Evolutionary conservation across 1,140 invertebrate species (phyloP), one percentile per base, ranked within the genome.

Genomic region (Adelges cooleyi): DNA sequence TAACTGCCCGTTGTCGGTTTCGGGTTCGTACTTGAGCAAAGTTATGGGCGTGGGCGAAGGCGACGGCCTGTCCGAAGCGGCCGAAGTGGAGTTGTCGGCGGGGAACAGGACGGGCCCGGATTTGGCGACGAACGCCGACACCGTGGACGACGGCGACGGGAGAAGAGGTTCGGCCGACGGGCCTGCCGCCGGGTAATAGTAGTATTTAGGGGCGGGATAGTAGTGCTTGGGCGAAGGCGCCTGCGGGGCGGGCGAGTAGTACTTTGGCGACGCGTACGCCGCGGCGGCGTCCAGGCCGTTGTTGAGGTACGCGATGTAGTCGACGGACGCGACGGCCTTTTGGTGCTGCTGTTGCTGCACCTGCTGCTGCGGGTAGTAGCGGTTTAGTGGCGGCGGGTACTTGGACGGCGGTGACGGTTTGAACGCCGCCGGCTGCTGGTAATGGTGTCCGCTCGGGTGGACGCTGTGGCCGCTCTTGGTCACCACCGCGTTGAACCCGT

Each of bases 221-320:
- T 33, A 33, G 5, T 33, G 29, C n/a, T 38, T 10, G 0, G 33
- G 52, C 2, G 5, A 6, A 11, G 29, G 20, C 13, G 29, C 29
- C 5, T 5, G 29, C 11, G 29, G 29, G 29, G 18, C 15, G 18
- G 18, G 15, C 1, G 52, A 3, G 50, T 53, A 54, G 6, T 54
- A 54, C 15, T 54, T 38, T 1, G 52, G 53, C n/a, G 38, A 15
- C 8, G 33, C 53, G 9, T 36, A 42, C 23, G 54, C 20, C 40
- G 3, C 81, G 82, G 67, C 84, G 33, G 77, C 78, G 70, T 84
- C 83, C 66, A 82, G 79, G 2, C 82, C 82, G 53, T 76, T 70
- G n/a, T 73, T 75, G 70, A 84, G 81, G 72, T 85, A 82, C 54
- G 80, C 73, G 72, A 84, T 81, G 71, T 81, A 82, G 70, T 81